These are phyloP conservation scores for Cosmopolites sordidus DNA, from an alignment of 2,888 invertebrate species.

Conservation along the genomic window DNA sequence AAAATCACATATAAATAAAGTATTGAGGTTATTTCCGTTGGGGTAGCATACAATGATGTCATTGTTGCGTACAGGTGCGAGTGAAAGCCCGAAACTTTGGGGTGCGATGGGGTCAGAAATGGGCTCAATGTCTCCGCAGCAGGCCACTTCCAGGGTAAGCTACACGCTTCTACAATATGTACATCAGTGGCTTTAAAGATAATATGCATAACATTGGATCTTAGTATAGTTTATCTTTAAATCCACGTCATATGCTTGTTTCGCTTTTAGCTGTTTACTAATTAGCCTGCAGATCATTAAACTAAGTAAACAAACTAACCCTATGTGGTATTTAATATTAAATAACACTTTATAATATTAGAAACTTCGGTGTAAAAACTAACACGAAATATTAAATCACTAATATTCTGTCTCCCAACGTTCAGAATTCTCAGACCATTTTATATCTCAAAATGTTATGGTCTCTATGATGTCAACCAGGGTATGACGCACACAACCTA, in stretches of 20 bases:
- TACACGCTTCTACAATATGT: constrained; percentile 37
- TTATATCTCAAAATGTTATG: no score
- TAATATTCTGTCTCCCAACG: no score
- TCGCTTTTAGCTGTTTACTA: constrained; percentile 17
- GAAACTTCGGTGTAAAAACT: no score
- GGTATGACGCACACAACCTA: no score
- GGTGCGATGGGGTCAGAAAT: constrained; percentile 51
- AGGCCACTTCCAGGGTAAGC: constrained; percentile 61
- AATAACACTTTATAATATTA: no score
- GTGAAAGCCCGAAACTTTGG: constrained; percentile 55
- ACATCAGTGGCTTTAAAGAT: not conserved
- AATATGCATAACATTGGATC: not conserved
- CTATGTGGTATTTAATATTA: no score
- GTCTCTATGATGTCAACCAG: no score
- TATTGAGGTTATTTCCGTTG: constrained; percentile 35
- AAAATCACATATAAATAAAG: not conserved
- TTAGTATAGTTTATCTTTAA: constrained; percentile 7
- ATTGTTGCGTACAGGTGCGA: constrained; percentile 53
- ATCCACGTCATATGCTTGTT: constrained; percentile 4
- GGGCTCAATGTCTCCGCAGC: constrained; percentile 53
- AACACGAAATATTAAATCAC: no score
- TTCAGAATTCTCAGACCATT: no score
- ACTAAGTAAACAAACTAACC: no score
- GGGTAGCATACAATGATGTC: constrained; percentile 47
- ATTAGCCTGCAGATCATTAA: not conserved